Conservation (phyloP, 2,888 invertebrate species). For the Trissolcus brochymenae region DNA sequence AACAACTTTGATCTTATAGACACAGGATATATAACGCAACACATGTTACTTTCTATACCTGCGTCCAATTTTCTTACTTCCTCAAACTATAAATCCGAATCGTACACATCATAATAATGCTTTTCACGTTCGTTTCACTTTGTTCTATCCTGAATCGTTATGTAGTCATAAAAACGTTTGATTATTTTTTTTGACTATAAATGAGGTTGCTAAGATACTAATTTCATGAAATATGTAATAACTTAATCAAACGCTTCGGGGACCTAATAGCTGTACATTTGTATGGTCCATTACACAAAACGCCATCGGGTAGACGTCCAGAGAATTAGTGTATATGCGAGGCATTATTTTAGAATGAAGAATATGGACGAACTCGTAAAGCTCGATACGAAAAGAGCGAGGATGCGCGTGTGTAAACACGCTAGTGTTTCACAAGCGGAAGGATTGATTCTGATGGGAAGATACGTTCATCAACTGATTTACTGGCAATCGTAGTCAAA, state of each 20-base stretch:
- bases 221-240: conserved; percentile 54
- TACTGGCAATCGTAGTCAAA: conserved; percentile 47
- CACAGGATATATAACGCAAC: conserved; percentile 3
- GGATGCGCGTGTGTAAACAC: conserved; percentile 49
- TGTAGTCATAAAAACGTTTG: conserved; percentile 19
- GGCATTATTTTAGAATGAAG: conserved; percentile 43
- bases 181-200: conserved; percentile 33
- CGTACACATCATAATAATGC: conserved; percentile 4
- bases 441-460: conserved; percentile 46
- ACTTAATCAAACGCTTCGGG: conserved; percentile 53
- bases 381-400: conserved; percentile 41
- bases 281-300: conserved; percentile 52
- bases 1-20: conserved; percentile 2
- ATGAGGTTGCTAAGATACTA: conserved; percentile 42
- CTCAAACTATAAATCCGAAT: conserved; percentile 40
- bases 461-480: conserved; percentile 57
- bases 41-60: conserved; percentile 27
- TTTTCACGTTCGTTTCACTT: conserved; percentile 22
- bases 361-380: conserved; percentile 49
- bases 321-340: conserved; percentile 45
- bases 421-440: conserved; percentile 43
- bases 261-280: conserved; percentile 48
- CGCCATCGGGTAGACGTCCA: conserved; percentile 48
- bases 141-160: conserved; percentile 33
- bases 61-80: conserved; percentile 14